A percentile compares a stretch with the other conserved stretches of the same genome.
These are phyloP conservation scores for Bombylius discolor DNA, from an alignment of 2,888 invertebrate species.

Conservation along the genomic window DNA sequence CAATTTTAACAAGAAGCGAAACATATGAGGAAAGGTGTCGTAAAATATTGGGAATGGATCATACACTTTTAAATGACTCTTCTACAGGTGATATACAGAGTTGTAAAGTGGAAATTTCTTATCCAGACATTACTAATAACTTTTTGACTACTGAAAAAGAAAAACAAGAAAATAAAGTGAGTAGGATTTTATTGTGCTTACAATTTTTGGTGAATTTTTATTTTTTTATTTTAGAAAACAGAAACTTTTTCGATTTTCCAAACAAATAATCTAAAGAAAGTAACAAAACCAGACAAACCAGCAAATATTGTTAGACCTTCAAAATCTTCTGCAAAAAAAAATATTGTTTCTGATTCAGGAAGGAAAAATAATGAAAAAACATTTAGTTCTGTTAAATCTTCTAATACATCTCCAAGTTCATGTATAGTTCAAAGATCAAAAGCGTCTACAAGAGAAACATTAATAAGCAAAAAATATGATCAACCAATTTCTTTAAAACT, in stretches of 20 bases:
- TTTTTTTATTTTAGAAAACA: no score
- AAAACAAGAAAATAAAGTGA: not conserved
- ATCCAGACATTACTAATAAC: not conserved
- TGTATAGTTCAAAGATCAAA: conserved; percentile 12
- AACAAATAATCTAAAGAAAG: no score
- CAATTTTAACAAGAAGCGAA: conserved; percentile 50
- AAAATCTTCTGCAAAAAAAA: no score
- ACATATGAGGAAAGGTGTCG: conserved; percentile 61
- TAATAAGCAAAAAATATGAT: conserved; percentile 18
- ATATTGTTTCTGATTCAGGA: no score
- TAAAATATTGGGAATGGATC: conserved; percentile 51
- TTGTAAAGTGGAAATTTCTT: not conserved
- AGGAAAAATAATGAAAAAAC: no score
- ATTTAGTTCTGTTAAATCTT: not conserved
- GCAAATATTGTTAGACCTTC: no score
- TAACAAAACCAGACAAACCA: no score
- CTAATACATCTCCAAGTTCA: not conserved
- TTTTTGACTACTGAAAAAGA: conserved; percentile 7
- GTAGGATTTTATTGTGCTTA: no score
- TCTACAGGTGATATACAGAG: not conserved
- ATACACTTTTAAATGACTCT: not conserved
- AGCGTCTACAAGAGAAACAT: conserved; percentile 21
- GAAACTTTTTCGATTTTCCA: no score
- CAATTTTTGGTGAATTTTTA: no score
- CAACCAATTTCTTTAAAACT: conserved; percentile 3